Evolutionary conservation across 2,888 invertebrate species (phyloP).

Genomic region (Germaria angustata): DNA sequence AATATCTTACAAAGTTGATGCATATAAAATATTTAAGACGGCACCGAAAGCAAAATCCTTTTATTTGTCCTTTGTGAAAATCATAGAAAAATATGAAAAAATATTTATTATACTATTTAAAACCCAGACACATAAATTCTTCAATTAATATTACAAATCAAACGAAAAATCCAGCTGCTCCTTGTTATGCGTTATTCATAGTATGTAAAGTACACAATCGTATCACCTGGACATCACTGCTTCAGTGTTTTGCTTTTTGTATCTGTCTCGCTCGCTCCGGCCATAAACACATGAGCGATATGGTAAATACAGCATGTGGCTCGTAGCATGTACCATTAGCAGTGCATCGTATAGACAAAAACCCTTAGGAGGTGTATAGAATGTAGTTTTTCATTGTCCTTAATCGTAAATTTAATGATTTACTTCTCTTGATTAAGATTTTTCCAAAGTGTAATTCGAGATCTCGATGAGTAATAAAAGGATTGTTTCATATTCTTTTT

Average conservation of each 20-base stretch:
- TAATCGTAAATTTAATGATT: conserved; percentile 47
- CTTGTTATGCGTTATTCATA: neutral
- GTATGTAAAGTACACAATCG: neutral
- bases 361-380: conserved; percentile 60
- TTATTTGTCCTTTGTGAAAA: neutral
- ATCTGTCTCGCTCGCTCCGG: conserved; percentile 3
- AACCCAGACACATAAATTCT: conserved; percentile 10
- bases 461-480: conserved; percentile 23
- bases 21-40: neutral
- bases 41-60: neutral
- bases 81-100: neutral
- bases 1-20: neutral
- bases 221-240: conserved; percentile 52
- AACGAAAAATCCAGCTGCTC: conserved; percentile 47
- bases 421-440: conserved; percentile 50
- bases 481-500: conserved; percentile 23
- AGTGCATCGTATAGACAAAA: conserved; percentile 43
- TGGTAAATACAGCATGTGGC: conserved; percentile 39
- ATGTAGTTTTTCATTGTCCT: neutral
- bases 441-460: conserved; percentile 41
- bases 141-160: conserved; percentile 26
- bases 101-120: neutral
- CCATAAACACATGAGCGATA: neutral
- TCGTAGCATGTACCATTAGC: conserved; percentile 24
- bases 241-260: neutral